phyloP scores from a whole-genome alignment of 1,140 invertebrate genomes.

The Cotesia chilonis region DNA sequence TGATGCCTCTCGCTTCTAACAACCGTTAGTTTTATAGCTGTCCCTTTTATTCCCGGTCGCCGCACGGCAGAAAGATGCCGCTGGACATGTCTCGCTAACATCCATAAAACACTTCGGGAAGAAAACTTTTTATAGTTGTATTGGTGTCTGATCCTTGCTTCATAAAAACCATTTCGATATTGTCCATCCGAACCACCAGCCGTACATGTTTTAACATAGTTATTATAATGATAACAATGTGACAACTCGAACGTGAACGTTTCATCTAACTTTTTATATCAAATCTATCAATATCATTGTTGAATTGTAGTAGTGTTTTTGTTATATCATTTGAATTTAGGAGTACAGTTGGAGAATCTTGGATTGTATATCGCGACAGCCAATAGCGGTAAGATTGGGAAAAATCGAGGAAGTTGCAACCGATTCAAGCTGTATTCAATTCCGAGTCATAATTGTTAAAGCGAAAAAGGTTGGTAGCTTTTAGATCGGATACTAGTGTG shows the following conservation, averaged over 20 bases:
- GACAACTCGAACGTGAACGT: no score
- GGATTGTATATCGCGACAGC: constrained; percentile 53
- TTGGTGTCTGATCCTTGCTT: not conserved
- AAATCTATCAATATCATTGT: no score
- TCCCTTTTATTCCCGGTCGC: constrained; percentile 15
- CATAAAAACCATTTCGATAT: constrained; percentile 26
- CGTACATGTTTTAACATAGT: not conserved
- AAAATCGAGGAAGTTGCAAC: constrained; percentile 56
- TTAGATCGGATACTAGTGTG: constrained; percentile 12
- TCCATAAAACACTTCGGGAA: constrained; percentile 33
- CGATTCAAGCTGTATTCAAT: constrained; percentile 57
- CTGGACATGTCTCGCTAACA: constrained; percentile 31
- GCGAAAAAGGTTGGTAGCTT: constrained; percentile 51
- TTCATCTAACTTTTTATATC: no score
- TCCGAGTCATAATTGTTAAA: constrained; percentile 60
- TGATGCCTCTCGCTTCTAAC: not conserved
- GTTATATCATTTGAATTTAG: not conserved
- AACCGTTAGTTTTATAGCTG: constrained; percentile 15
- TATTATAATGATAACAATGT: not conserved
- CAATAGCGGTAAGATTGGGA: constrained; percentile 55
- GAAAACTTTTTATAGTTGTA: constrained; percentile 29
- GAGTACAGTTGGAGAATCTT: constrained; percentile 31
- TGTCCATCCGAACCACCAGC: constrained; percentile 22
- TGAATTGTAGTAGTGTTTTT: no score
- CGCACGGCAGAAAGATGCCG: not conserved